A percentile compares a stretch with the other conserved stretches of the same genome.
These are phyloP conservation scores for Lophius piscatorius DNA, from an alignment of 2,113 vertebrate species.

Conservation along the genomic window DNA sequence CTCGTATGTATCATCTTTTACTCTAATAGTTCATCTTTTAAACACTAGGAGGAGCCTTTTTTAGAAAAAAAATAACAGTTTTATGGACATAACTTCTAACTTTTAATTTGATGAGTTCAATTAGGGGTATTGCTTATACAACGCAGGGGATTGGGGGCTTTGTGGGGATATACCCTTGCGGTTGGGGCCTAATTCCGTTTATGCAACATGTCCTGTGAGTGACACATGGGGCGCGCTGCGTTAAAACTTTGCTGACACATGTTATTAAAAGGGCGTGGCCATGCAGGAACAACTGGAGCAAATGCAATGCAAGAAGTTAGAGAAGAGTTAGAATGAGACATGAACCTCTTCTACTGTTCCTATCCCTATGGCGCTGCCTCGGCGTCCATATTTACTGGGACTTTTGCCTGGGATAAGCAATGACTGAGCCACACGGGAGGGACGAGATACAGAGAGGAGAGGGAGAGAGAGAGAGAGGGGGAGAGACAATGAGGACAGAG, in stretches of 20 bases:
- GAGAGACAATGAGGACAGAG: constrained; percentile 38
- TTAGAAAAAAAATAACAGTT: no score
- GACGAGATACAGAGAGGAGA: constrained; percentile 28
- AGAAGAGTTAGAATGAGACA: constrained; percentile 78
- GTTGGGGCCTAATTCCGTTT: no score
- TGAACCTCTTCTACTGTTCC: constrained; percentile 99
- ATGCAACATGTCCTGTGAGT: neutral
- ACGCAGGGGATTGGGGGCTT: no score
- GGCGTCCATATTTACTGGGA: constrained; percentile 94
- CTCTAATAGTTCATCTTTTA: no score
- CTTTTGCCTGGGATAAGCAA: constrained; percentile 98
- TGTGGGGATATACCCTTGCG: no score
- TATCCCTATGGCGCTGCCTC: constrained; percentile 99
- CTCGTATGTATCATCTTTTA: no score
- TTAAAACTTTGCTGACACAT: no score
- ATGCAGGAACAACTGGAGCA: constrained; percentile 54
- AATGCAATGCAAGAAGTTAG: constrained; percentile 32
- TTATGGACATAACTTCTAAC: no score
- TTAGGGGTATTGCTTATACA: no score
- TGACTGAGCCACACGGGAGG: constrained; percentile 83
- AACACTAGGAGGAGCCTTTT: no score
- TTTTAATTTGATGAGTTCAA: no score
- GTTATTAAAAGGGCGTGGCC: no score
- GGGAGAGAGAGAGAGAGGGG: constrained; percentile 23
- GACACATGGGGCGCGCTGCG: neutral